Evolutionary conservation across 92 coral and sea anemone species (phyloP), one percentile per base, ranked within the genome.

Genomic region (Bergia sp.): DNA sequence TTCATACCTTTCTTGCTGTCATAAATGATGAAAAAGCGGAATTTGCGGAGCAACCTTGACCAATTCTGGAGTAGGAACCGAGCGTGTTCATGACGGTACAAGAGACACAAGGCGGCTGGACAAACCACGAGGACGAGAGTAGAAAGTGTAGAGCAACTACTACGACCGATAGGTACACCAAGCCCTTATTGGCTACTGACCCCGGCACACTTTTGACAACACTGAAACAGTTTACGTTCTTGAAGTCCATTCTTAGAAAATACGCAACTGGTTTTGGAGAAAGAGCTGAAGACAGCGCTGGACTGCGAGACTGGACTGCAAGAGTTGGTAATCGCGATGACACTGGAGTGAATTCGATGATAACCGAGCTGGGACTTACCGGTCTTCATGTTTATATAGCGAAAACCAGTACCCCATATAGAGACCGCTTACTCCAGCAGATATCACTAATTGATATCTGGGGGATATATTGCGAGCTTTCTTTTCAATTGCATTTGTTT

Each of bases 21-120:
- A 82, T 86, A 85, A 94, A 94, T 76, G 64, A 53, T 41, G 91
- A 49, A 20, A 90, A 86, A 23, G 73, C 79, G 36, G 87, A 85
- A 45, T 80, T 85, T 8, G 82, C 57, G 15, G 88, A 86, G 38
- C 96, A 92, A 37, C 92, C 82, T 65, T 86, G 80, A 21, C 91
- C 92, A 72, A 88, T 73, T 42, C 88, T 84, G 12, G 93, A 86
- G 42, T 84, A 67, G 29, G 79, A 84, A 21, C 40, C 65, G 37
- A 94, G 21, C 11, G 95, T 88, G 55, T 80, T 89, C 93, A 92
- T 94, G 15, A 94, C 92, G 11, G 95, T 86, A 82, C 97, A 94
- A 37, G 95, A 84, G 21, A 94, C 95, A 40, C 97, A 94, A 1
- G 97, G 95, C 4, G 97, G 69, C 20, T 93, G 92, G 18, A 93